A percentile compares a stretch with the other conserved stretches of the same genome.
These are phyloP conservation scores for Laupala kohalensis DNA, from an alignment of 1,140 invertebrate genomes.

Conservation along the genomic window DNA sequence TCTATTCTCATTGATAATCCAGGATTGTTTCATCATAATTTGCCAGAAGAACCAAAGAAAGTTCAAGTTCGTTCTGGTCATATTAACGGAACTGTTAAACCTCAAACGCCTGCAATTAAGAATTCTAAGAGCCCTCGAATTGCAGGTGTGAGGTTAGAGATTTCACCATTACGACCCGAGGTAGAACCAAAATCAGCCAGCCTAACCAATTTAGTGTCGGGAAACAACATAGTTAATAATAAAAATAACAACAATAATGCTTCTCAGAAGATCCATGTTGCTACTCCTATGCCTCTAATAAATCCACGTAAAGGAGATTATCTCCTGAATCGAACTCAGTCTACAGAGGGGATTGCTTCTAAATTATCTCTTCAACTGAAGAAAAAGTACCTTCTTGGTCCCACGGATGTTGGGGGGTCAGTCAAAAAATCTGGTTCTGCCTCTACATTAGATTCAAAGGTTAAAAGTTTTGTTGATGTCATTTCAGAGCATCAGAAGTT, in stretches of 20 bases:
- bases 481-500: constrained; percentile 82
- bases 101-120: neutral
- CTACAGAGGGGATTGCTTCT: constrained; percentile 71
- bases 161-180: constrained; percentile 6
- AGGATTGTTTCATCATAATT: constrained; percentile 31
- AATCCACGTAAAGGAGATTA: constrained; percentile 41
- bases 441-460: constrained; percentile 65
- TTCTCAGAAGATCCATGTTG: neutral
- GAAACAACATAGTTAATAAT: constrained; percentile 8
- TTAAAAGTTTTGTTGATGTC: constrained; percentile 66
- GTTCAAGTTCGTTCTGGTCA: constrained; percentile 36
- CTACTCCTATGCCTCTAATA: constrained; percentile 6
- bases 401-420: constrained; percentile 39
- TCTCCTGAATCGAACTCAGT: constrained; percentile 62
- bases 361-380: constrained; percentile 74
- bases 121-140: neutral
- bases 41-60: constrained; percentile 33
- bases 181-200: constrained; percentile 8
- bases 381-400: constrained; percentile 64
- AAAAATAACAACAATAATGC: constrained; percentile 10
- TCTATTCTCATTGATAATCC: constrained; percentile 47
- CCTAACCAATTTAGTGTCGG: constrained; percentile 5
- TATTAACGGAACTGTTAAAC: constrained; percentile 9
- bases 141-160: constrained; percentile 7
- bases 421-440: constrained; percentile 74